Evolutionary conservation across 2,888 invertebrate genomes (phyloP), one percentile per base, ranked within the genome.

Genomic region (Allacma fusca): DNA sequence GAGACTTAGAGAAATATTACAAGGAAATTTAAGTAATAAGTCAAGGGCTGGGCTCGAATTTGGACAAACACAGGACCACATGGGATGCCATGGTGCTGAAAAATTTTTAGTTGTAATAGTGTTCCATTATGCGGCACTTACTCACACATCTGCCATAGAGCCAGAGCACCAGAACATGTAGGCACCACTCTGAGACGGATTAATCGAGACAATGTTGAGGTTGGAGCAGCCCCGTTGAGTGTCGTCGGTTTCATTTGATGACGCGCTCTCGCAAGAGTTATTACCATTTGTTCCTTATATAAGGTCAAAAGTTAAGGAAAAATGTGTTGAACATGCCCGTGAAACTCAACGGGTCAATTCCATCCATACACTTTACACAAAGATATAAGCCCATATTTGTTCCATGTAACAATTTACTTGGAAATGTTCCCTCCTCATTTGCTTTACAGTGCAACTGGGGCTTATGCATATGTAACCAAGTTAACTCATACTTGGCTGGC

Each of bases 201-300:
- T 74, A 74, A 64, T 44, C 40, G 74, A 64, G 24, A 74, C 74
- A 74, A 43, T 65, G 74, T 74, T 74, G 64, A 28, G 74, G 74
- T 74, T 40, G 50, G 16, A 40, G 40, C 19, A 68, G 40, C 71
- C 28, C 44, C 26, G 16, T 44, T 28, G 57, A 44, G 44, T 24
- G 57, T 71, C 57, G 71, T 50, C 71, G 50, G 59, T 57, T 26
- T 70, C 43, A 70, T 70, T 50, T 70, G 50, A 40, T 40, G 64
- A 40, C 28, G n/a, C 21, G 34, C 23, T 44, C 5, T 44, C 23
- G 2, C 13, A 62, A 69, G 76, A 76, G 23, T 70, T 76, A 76
- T 76, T 69, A 70, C 70, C 76, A 76, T 76, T 34, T 76, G 76
- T 76, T 62, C 24, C n/a, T 57, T 40, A 24, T 21, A 21, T 64